Evolutionary conservation across 1,140 invertebrate genomes (phyloP).

Genomic region (Drosophila lacteicornis): DNA sequence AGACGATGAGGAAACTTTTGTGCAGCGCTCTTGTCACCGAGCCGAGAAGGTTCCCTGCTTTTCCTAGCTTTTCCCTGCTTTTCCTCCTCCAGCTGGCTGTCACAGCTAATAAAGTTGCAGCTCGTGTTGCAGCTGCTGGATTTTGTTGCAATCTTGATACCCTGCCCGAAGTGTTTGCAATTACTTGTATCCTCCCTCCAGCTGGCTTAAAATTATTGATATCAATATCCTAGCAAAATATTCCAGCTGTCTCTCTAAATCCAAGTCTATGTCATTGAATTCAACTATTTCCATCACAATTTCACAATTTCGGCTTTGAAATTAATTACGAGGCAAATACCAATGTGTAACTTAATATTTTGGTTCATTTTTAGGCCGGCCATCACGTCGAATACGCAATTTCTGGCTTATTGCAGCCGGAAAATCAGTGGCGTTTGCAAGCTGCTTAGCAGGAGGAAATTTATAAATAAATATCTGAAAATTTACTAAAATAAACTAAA

Average conservation of each 20-base stretch:
- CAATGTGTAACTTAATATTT: not conserved
- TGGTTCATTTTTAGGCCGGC: not conserved
- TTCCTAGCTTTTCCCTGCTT: not conserved
- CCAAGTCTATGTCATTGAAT: too few relatives aligned
- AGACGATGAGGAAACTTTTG: slow-evolving; percentile 63
- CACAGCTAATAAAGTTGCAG: slow-evolving; percentile 48
- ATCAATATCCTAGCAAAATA: not conserved
- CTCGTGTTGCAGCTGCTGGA: slow-evolving; percentile 33
- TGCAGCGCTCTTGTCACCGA: slow-evolving; percentile 65
- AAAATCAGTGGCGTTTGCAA: too few relatives aligned
- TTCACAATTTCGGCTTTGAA: not conserved
- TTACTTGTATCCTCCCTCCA: slow-evolving; percentile 1
- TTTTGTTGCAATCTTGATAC: slow-evolving; percentile 49
- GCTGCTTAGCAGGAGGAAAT: too few relatives aligned
- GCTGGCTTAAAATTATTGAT: not conserved
- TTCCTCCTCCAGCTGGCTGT: slow-evolving; percentile 1
- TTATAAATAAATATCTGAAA: fast-evolving
- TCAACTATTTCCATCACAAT: not conserved
- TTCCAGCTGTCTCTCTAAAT: too few relatives aligned
- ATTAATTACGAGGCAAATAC: not conserved
- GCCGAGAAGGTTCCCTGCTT: slow-evolving; percentile 33
- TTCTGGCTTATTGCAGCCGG: not conserved
- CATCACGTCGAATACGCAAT: not conserved
- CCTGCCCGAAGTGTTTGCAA: slow-evolving; percentile 15
- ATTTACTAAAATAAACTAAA: not conserved